Base-by-base conservation (phyloP, 1,140 invertebrate genomes). In the Hetaerina americana region DNA sequence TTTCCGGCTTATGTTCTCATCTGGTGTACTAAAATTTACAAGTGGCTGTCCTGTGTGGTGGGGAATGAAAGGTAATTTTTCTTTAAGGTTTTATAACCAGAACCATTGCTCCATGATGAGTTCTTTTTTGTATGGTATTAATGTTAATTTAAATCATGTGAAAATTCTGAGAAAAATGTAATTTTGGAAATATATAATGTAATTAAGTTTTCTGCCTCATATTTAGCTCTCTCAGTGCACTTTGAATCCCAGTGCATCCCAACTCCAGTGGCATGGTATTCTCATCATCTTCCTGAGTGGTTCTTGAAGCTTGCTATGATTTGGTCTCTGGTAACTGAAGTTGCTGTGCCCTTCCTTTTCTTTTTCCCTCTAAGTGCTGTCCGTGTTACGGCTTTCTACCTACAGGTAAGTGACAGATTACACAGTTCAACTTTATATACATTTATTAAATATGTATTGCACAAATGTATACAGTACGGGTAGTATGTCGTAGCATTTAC, bases 41-140 rank as follows among this genome's bases (percentile, higher is more conserved):
- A 90, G 87, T 78, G 84, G 86, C 10, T 92, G 90, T 79, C 90
- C 90, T 18, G 84, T 87, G 12, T 94, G 92, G 92, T 94, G 92
- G 92, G 86, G 84, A 75, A 84, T 94, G 12, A 87, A 87, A 79
- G 91, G 91, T 92, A 84, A 77, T 73, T 74, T 49, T 70, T 2
- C 1, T 5, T n/a, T n/a, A n/a, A n/a, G n/a, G n/a, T n/a, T n/a
- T n/a, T n/a, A n/a, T n/a, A n/a, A n/a, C n/a, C n/a, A n/a, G n/a
- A n/a, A n/a, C n/a, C n/a, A n/a, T n/a, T n/a, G n/a, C n/a, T n/a
- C n/a, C n/a, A n/a, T n/a, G n/a, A n/a, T n/a, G n/a, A n/a, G n/a
- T n/a, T n/a, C n/a, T n/a, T n/a, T n/a, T n/a, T n/a, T n/a, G n/a
- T n/a, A n/a, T n/a, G n/a, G n/a, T n/a, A n/a, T n/a, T n/a, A n/a